Evolutionary conservation across 2,888 invertebrate genomes (phyloP).

Genomic region (Ligdia adustata): DNA sequence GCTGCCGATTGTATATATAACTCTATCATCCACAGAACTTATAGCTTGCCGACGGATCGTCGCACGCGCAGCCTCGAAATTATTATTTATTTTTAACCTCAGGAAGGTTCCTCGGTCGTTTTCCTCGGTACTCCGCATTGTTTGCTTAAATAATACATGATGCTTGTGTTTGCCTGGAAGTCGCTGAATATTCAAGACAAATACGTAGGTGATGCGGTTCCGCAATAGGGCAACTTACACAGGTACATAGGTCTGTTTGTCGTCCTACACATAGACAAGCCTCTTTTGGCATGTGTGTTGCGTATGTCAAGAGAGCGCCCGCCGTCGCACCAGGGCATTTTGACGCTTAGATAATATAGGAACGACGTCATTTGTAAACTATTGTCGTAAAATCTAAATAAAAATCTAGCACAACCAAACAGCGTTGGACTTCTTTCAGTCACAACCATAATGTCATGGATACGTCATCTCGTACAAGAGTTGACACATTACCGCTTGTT

Average conservation of each 20-base stretch:
- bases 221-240: conserved; percentile 36
- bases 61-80: conserved; percentile 77
- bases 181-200: conserved; percentile 49
- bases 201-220: conserved; percentile 35
- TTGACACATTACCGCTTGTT: too few species aligned
- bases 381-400: too few species aligned
- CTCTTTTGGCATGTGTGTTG: too few species aligned
- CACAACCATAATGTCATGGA: too few species aligned
- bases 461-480: too few species aligned
- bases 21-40: conserved; percentile 14
- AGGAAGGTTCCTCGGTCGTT: conserved; percentile 74
- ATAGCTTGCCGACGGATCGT: conserved; percentile 47
- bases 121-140: conserved; percentile 56
- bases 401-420: too few species aligned
- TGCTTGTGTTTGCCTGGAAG: conserved; percentile 46
- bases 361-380: too few species aligned
- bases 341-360: too few species aligned
- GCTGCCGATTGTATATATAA: conserved; percentile 40
- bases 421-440: too few species aligned
- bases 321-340: too few species aligned
- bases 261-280: too few species aligned
- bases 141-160: conserved; percentile 58
- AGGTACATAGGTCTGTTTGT: conserved; percentile 9
- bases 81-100: conserved; percentile 77
- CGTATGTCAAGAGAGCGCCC: too few species aligned